phyloP scores from a whole-genome alignment of 2,797 vertebrate species.

The Brotula barbata region DNA sequence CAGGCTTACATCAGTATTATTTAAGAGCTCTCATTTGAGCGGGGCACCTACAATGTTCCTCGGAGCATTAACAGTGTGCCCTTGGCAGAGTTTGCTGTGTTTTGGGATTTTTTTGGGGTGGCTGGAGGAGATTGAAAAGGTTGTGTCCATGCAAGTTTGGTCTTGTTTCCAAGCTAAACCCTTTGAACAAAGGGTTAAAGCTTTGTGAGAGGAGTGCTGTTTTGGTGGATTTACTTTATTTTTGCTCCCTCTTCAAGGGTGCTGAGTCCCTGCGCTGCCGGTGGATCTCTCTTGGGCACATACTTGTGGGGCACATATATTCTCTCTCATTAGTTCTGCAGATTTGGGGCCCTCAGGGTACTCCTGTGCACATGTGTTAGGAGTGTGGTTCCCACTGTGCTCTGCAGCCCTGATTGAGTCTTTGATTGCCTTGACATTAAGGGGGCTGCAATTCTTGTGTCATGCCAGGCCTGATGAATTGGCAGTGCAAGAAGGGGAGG shows the following conservation, averaged over 20 bases:
- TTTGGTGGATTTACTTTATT: conserved; percentile 20
- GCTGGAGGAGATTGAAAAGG: not conserved
- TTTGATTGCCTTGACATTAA: conserved; percentile 62
- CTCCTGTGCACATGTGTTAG: conserved; percentile 60
- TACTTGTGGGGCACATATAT: conserved; percentile 56
- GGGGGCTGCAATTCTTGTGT: conserved; percentile 56
- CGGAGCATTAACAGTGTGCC: not conserved
- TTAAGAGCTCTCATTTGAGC: conserved; percentile 25
- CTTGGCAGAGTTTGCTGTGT: conserved; percentile 4
- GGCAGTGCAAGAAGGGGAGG: conserved; percentile 17
- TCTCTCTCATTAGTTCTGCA: conserved; percentile 64
- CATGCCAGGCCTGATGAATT: conserved; percentile 51
- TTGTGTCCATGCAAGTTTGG: conserved; percentile 39
- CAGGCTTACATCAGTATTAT: conserved; percentile 45
- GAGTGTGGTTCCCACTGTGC: conserved; percentile 53
- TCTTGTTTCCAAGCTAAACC: conserved; percentile 26
- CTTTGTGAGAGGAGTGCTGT: conserved; percentile 11
- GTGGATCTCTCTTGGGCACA: conserved; percentile 43
- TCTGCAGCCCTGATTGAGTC: conserved; percentile 55
- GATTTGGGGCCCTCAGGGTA: conserved; percentile 55
- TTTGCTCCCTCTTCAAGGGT: conserved; percentile 40
- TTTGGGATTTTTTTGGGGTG: not conserved
- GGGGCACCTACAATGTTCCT: conserved; percentile 4
- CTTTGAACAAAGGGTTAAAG: conserved; percentile 49
- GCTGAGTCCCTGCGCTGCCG: conserved; percentile 40